These are phyloP conservation scores for Romanomermis culicivorax DNA, from an alignment of 2,888 invertebrate genomes.

Conservation along the genomic window DNA sequence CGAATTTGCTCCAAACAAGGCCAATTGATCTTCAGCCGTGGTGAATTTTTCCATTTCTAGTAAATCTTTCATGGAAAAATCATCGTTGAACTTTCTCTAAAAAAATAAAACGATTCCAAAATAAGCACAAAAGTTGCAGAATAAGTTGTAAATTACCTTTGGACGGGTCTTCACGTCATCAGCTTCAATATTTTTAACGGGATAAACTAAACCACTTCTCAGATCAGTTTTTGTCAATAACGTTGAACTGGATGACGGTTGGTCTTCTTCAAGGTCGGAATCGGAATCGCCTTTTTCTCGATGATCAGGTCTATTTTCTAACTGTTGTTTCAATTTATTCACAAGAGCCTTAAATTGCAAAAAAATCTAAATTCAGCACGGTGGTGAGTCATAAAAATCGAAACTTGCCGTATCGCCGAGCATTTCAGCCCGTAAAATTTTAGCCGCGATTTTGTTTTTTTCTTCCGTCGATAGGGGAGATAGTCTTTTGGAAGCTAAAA, in stretches of 20 bases:
- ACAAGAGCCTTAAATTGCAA: conserved; percentile 37
- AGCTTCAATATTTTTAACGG: conserved; percentile 14
- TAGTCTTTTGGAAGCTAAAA: no score
- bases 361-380: conserved; percentile 12
- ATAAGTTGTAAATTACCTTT: not conserved
- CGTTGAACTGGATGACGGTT: not conserved
- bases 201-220: conserved; percentile 11
- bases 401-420: conserved; percentile 48
- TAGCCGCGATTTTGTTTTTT: conserved; percentile 62
- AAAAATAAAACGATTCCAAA: conserved; percentile 11
- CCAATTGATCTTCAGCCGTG: conserved; percentile 55
- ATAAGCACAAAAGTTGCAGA: not conserved
- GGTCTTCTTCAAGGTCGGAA: not conserved
- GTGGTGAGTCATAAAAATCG: not conserved
- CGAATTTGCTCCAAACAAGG: conserved; percentile 51
- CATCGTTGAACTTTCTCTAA: conserved; percentile 18
- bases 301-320: conserved; percentile 46
- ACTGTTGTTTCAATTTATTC: conserved; percentile 46
- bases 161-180: conserved; percentile 3
- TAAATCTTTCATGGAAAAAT: conserved; percentile 22
- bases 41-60: conserved; percentile 49
- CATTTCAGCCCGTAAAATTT: conserved; percentile 77
- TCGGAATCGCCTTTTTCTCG: conserved; percentile 13
- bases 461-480: conserved; percentile 14
- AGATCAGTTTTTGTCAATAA: conserved; percentile 6